A percentile compares a stretch with the other conserved stretches of the same genome.
These are phyloP conservation scores for Channallabes apus DNA, from an alignment of 2,797 vertebrate species.

Conservation along the genomic window DNA sequence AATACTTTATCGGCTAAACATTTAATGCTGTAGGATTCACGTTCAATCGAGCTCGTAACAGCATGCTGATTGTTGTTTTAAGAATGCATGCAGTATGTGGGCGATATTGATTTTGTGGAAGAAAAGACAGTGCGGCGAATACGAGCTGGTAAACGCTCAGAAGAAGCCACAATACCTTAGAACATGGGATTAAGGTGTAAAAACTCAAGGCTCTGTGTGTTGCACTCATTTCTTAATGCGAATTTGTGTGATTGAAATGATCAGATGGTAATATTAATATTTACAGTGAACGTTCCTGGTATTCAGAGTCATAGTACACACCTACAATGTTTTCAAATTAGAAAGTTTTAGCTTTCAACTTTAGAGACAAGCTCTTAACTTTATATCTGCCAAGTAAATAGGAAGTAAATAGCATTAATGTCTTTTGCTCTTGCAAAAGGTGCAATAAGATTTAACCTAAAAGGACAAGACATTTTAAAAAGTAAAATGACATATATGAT, in stretches of 20 bases:
- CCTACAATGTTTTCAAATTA: background rate
- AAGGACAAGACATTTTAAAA: background rate
- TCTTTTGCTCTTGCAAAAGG: background rate
- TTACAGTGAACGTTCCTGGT: background rate
- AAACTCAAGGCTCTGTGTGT: background rate
- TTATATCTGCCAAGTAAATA: background rate
- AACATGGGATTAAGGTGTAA: background rate
- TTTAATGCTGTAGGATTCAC: constrained; percentile 27
- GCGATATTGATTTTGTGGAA: constrained; percentile 8
- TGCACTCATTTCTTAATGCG: background rate
- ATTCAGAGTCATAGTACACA: background rate
- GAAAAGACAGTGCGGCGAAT: background rate
- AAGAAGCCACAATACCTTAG: background rate
- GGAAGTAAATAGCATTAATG: background rate
- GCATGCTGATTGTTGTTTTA: constrained; percentile 29
- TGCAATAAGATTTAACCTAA: background rate
- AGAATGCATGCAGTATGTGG: constrained; percentile 1
- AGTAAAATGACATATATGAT: background rate
- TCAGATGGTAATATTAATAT: background rate
- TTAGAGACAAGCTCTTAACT: background rate
- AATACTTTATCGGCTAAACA: constrained; percentile 34
- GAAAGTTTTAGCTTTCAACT: background rate
- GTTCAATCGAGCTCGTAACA: constrained; percentile 33
- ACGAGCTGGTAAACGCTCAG: background rate
- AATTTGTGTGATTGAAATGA: background rate